phyloP scores from a whole-genome alignment of 2,113 vertebrate species.

The Ciconia boyciana region DNA sequence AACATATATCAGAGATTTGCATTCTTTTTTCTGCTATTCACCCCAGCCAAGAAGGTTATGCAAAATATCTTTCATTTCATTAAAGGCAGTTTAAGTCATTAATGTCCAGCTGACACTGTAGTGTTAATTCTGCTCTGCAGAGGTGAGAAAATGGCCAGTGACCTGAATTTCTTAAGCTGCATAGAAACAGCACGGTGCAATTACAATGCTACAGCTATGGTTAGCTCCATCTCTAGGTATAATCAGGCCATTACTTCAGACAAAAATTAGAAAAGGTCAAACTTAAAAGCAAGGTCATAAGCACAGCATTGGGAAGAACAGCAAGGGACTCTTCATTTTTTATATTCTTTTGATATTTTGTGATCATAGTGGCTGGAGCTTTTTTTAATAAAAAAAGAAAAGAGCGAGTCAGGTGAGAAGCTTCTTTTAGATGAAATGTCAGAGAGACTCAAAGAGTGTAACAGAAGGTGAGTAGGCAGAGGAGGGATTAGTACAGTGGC shows the following conservation, averaged over 20 bases:
- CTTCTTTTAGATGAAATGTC: neutral
- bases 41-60: neutral
- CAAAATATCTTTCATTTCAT: constrained; percentile 10
- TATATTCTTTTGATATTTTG: neutral
- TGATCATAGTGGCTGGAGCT: neutral
- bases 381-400: neutral
- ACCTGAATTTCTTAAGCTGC: neutral
- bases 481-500: neutral
- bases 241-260: neutral
- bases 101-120: neutral
- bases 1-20: neutral
- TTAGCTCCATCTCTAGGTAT: neutral
- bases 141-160: neutral
- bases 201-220: neutral
- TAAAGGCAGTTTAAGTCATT: constrained; percentile 5
- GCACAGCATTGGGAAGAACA: neutral
- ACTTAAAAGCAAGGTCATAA: neutral
- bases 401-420: neutral
- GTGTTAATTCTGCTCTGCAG: neutral
- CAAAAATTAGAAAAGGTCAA: neutral
- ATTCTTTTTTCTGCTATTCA: neutral
- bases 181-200: neutral
- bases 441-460: neutral
- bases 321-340: neutral
- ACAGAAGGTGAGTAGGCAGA: neutral